Base-by-base conservation (phyloP, 2,888 invertebrate genomes). In the Venustoraphidia nigricollis region DNA sequence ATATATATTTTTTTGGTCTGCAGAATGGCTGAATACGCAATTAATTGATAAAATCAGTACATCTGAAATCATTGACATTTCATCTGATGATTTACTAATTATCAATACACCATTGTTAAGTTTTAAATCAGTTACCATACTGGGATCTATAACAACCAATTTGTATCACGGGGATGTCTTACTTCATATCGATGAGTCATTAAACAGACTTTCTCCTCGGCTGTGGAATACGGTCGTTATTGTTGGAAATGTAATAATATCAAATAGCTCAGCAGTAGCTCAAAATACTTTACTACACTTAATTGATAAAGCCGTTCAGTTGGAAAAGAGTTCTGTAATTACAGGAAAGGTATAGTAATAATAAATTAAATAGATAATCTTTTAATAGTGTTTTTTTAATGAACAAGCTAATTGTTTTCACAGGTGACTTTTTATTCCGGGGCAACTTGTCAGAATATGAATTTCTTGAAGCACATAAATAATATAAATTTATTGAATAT, bases 401-500 rank as follows among this genome's bases (percentile, higher is more conserved):
- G 9, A 37, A 46, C 8, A 10, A n/a, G 14, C 13, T 38, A 27
- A 45, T 45, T 50, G 17, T 47, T 35, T 34, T 57, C 56, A 50
- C 49, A 64, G 61, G 60, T 63, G 5, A 54, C 47, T 34, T 58
- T 65, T 46, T 47, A 53, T 11, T 48, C 55, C 38, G 53, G 60
- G 47, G 48, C 63, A 49, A 48, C 52, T 35, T 55, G 59, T 9
- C 54, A 57, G 13, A 55, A 57, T 46, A 53, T 63, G 10, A 50
- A 52, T 36, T 52, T 54, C 3, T 45, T 49, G 9, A 54, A 56
- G 40, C 50, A 51, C 34, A 57, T 66, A 39, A 66, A 65, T 51
- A 54, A 54, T 40, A 47, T 66, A 14, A 54, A 62, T 53, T 51
- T 66, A 8, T 49, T 54, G 36, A 55, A 59, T 45, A 56, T 66